phyloP scores from a whole-genome alignment of 2,888 invertebrate species.

The Nomada goodeniana region DNA sequence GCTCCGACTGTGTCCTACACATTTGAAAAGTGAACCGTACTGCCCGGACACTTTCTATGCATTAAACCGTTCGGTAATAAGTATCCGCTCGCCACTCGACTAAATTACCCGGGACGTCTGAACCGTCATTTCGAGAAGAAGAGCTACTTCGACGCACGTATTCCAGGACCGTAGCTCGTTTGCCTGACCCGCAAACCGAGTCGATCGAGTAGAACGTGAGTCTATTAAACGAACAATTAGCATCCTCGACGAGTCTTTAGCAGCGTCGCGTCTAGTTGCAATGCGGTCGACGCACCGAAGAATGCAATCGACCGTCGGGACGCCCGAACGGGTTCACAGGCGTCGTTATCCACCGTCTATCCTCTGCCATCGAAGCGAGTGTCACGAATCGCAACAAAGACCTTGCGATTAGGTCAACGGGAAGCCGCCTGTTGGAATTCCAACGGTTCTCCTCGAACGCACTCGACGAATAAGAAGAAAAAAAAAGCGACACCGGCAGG shows the following conservation, averaged over 20 bases:
- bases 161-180: constrained; percentile 35
- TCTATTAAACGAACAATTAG: constrained; percentile 72
- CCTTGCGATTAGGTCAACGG: constrained; percentile 47
- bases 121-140: not conserved
- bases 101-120: too few species aligned
- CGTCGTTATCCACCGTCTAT: constrained; percentile 20
- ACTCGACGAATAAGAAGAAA: constrained; percentile 34
- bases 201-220: constrained; percentile 55
- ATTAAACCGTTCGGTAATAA: too few species aligned
- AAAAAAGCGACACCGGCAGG: constrained; percentile 20
- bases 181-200: constrained; percentile 36
- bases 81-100: too few species aligned
- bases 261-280: constrained; percentile 58
- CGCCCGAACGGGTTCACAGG: constrained; percentile 31
- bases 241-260: constrained; percentile 67
- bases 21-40: too few species aligned
- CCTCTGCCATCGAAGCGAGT: constrained; percentile 17
- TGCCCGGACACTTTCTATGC: too few species aligned
- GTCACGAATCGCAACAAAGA: constrained; percentile 26
- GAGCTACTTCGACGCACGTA: constrained; percentile 9
- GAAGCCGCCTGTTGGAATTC: constrained; percentile 44
- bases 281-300: constrained; percentile 64
- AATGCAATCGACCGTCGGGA: constrained; percentile 48
- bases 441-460: constrained; percentile 28
- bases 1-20: too few species aligned